Evolutionary conservation across 2,797 vertebrate species (phyloP), one percentile per base, ranked within the genome.

Genomic region (Galagoides demidoff): DNA sequence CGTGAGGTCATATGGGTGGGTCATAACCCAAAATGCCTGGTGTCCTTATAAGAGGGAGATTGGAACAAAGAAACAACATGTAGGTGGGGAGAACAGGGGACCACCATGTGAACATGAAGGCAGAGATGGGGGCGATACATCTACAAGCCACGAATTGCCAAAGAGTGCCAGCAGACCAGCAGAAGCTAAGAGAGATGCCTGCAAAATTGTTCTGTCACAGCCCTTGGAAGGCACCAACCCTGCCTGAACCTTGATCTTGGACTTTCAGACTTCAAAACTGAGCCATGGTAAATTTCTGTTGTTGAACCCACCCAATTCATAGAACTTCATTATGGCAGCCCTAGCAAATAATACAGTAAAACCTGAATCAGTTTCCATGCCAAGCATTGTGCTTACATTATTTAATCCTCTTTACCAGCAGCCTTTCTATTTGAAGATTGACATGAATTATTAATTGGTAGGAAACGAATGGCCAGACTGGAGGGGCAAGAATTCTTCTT

Each of bases 401-500:
- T 71, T 92, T 45, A 37, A 71, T 68, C 13, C 8, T 63, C 27
- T 85, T 87, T 64, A 73, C 7, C 49, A 82, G 23, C 1, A 61
- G 19, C 17, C 43, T 39, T 17, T 55, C 63, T 68, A n/a, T 39
- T 27, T 78, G 17, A 76, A 83, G 90, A 73, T 52, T 45, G 45
- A 7, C 3, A 0, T 57, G 22, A 89, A 59, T 64, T 85, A 89
- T 43, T 92, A 71, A 90, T 1, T 43, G 49, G 81, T 59, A 59
- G 84, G 57, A 70, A 95, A 74, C 16, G 16, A 82, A 57, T 23
- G 31, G 49, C 79, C 85, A 66, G 39, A 43, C 17, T 6, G 23
- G 23, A 43, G 68, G 29, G n/a, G 29, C 19, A 92, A 85, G 39
- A 71, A 89, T n/a, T 88, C 11, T 57, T 89, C 89, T 66, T 92